phyloP scores from a whole-genome alignment of 2,113 vertebrate genomes.

The human (Homo sapiens) region DNA sequence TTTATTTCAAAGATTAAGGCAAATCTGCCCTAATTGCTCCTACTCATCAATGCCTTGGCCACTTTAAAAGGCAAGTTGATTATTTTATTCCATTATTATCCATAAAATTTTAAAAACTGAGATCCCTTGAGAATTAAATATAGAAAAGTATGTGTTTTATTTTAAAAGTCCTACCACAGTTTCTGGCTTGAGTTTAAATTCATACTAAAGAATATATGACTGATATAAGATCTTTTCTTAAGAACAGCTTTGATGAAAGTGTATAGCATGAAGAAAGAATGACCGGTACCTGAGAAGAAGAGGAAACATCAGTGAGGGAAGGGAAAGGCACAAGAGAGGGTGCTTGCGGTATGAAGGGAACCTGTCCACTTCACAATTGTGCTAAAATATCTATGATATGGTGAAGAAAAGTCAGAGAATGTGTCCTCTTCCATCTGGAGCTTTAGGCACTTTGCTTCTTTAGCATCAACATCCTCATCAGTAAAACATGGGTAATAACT shows the following conservation, averaged over 20 bases:
- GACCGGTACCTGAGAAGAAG: background rate
- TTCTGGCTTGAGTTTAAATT: slow-evolving; percentile 57
- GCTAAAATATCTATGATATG: background rate
- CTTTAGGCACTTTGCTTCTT: background rate
- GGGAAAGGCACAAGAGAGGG: background rate
- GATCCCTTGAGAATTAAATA: slow-evolving; percentile 53
- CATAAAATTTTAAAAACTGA: slow-evolving; percentile 69
- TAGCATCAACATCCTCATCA: background rate
- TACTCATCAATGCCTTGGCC: slow-evolving; percentile 54
- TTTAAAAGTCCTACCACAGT: background rate
- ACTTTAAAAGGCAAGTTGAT: slow-evolving; percentile 64
- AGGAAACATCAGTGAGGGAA: background rate
- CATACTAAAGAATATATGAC: slow-evolving; percentile 37
- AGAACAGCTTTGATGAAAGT: background rate
- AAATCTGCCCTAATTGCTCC: slow-evolving; percentile 57
- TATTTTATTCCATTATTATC: slow-evolving; percentile 67
- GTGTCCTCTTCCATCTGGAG: too few relatives aligned
- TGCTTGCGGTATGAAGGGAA: fast-evolving
- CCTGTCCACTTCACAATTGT: background rate
- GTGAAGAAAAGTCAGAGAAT: background rate
- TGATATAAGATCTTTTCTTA: background rate
- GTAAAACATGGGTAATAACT: background rate
- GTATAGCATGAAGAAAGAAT: background rate
- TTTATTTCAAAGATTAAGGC: slow-evolving; percentile 66
- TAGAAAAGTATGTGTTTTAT: slow-evolving; percentile 8